Conservation (phyloP, 64 coral and sea anemone genomes). For the Platygyra sinensis region DNA sequence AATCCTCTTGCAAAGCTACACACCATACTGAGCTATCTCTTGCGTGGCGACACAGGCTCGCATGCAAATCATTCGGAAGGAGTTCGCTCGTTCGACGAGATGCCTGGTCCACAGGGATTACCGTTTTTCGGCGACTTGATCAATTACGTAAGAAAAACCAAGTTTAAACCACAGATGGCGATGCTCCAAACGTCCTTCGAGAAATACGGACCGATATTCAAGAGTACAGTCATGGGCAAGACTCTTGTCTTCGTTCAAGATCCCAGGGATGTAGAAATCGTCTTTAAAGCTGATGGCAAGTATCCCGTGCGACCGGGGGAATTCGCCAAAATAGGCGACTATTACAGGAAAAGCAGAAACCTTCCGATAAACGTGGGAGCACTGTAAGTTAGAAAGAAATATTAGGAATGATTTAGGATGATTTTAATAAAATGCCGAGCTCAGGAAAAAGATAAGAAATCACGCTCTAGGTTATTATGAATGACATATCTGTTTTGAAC, state of each 20-base stretch:
- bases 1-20: neutral
- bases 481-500: too few species aligned
- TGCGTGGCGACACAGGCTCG: neutral
- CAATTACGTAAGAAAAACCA: neutral
- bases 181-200: neutral
- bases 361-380: neutral
- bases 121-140: neutral
- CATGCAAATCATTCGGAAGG: neutral
- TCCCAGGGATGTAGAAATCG: neutral
- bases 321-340: neutral
- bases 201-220: conserved; percentile 35
- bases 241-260: neutral
- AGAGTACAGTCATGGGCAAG: neutral
- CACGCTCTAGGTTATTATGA: too few species aligned
- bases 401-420: neutral
- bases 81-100: neutral
- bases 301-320: neutral
- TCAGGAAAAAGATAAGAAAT: too few species aligned
- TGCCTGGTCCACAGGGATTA: conserved; percentile 1
- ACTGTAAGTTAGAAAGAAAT: neutral
- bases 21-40: neutral
- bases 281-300: conserved; percentile 31
- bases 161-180: neutral
- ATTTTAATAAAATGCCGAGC: neutral
- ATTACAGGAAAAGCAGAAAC: neutral